These are phyloP conservation scores for Yponomeuta evonymella DNA, from an alignment of 2,888 invertebrate species.

Conservation along the genomic window DNA sequence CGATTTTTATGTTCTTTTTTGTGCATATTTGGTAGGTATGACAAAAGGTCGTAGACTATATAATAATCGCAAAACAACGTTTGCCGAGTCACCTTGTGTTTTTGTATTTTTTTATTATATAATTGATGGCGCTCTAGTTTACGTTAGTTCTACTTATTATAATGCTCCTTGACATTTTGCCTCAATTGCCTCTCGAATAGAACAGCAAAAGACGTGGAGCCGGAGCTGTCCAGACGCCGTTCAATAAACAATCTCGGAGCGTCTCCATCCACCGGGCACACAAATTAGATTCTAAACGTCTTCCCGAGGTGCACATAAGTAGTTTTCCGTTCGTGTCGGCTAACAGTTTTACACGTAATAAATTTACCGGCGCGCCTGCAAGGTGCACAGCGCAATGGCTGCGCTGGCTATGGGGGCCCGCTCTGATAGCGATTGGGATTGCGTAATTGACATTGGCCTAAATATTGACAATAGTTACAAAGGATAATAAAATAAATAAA, in stretches of 20 bases:
- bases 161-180: too few species aligned
- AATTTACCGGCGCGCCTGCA: constrained; percentile 42
- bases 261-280: constrained; percentile 23
- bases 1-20: too few species aligned
- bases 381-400: neutral
- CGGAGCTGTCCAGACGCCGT: neutral
- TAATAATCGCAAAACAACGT: too few species aligned
- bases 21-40: too few species aligned
- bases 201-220: neutral
- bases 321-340: constrained; percentile 39
- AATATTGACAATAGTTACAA: too few species aligned
- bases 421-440: neutral
- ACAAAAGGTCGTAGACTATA: too few species aligned
- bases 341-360: constrained; percentile 67
- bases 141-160: too few species aligned
- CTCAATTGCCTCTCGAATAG: too few species aligned
- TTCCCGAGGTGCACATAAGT: constrained; percentile 59
- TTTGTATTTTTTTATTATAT: too few species aligned
- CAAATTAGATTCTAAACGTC: constrained; percentile 52
- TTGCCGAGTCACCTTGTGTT: too few species aligned
- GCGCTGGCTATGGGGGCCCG: neutral
- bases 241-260: neutral
- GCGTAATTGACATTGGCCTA: neutral
- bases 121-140: too few species aligned
- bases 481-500: too few species aligned